Base-by-base conservation (phyloP, 2,888 invertebrate species). In the Ecliptopera silaceata region DNA sequence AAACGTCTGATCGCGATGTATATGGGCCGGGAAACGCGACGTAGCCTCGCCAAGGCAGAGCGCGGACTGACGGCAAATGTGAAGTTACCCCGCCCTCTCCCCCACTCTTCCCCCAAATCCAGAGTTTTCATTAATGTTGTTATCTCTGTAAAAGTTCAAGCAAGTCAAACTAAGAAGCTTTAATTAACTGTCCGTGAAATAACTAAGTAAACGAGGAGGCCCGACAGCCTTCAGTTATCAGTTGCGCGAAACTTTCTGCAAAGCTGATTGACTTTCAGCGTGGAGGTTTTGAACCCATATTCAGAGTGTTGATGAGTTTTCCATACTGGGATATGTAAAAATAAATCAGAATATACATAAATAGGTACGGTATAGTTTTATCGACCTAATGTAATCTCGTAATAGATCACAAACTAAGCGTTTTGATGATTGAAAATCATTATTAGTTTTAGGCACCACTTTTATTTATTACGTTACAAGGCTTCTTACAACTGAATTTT, bases 81-180 rank as follows among this genome's bases (percentile, higher is more conserved):
- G 64, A 64, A 61, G 57, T 57, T 57, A 74, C 82, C 86, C 86
- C 78, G 74, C 78, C 75, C 75, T 74, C 65, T 66, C 77, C 69
- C 74, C 80, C 79, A 82, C 82, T 80, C 79, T 78, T 75, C 78
- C 74, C 84, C 84, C 81, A 86, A 90, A 88, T 86, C 85, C 81
- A 84, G 80, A 88, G 82, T 88, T 89, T 86, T 88, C 89, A 90
- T 90, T 88, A 89, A 89, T 87, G 84, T 82, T 88, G 87, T 89
- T 88, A 89, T 89, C 86, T 81, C 81, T 87, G 79, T 84, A 87
- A 89, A 86, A 90, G 79, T 89, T 89, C 74, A 65, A 66, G 74
- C 75, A 86, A 87, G 79, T 86, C 83, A 80, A 86, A 88, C 85
- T 84, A 79, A 78, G 80, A 74, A 84, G 80, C 79, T 87, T 87